Evolutionary conservation across 2,113 vertebrate genomes (phyloP).

Genomic region (Aphyosemion australe): DNA sequence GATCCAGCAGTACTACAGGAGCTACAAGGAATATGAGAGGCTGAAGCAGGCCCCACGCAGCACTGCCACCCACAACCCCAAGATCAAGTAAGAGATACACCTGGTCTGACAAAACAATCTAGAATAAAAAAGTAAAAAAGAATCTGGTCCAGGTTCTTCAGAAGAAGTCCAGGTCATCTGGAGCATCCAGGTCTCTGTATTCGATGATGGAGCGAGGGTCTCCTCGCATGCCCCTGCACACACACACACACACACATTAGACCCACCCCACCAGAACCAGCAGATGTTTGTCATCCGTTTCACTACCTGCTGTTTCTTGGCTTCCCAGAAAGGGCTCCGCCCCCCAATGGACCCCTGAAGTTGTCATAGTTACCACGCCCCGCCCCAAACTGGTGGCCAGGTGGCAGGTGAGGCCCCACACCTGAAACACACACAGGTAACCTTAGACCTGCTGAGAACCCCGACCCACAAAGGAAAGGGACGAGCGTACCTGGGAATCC

Average conservation of each 20-base stretch:
- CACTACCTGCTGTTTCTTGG: constrained; percentile 80
- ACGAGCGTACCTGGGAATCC: constrained; percentile 54
- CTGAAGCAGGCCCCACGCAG: constrained; percentile 76
- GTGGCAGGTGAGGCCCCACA: constrained; percentile 82
- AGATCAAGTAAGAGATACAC: constrained; percentile 76
- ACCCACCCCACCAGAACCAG: too few relatives aligned
- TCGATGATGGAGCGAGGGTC: constrained; percentile 91
- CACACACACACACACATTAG: background rate
- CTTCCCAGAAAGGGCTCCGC: constrained; percentile 80
- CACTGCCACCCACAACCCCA: constrained; percentile 65
- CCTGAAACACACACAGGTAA: constrained; percentile 25
- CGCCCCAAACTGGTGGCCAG: constrained; percentile 82
- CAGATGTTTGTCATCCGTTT: background rate
- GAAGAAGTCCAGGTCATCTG: constrained; percentile 92
- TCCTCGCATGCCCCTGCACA: constrained; percentile 83
- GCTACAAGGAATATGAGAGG: constrained; percentile 84
- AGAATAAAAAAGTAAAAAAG: constrained; percentile 6
- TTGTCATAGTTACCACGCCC: constrained; percentile 87
- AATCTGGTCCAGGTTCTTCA: constrained; percentile 38
- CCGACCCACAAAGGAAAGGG: background rate
- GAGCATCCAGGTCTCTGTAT: constrained; percentile 90
- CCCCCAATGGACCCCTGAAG: constrained; percentile 81
- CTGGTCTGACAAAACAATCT: background rate
- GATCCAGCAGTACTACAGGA: constrained; percentile 89
- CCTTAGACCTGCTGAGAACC: background rate